Evolutionary conservation across 2,797 vertebrate species (phyloP).

Genomic region (Amblyopsis hoosieri): DNA sequence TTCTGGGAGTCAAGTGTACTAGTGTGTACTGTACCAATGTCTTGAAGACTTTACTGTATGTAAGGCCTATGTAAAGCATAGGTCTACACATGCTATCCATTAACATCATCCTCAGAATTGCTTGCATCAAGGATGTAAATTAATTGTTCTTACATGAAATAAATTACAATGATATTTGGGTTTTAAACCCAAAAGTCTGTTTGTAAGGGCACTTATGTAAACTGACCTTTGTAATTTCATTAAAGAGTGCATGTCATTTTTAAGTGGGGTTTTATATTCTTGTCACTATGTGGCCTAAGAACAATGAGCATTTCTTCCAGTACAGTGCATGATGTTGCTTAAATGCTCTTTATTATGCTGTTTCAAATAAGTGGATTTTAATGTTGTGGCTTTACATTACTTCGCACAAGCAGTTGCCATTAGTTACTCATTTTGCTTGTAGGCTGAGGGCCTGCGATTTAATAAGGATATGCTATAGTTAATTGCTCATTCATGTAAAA

Average conservation of each 20-base stretch:
- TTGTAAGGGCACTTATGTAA: conserved; percentile 77
- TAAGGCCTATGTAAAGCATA: conserved; percentile 33
- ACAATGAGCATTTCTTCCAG: conserved; percentile 53
- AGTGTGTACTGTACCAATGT: conserved; percentile 30
- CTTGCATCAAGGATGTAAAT: conserved; percentile 48
- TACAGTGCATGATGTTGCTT: conserved; percentile 92
- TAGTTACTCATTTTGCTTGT: conserved; percentile 62
- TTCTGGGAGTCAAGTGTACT: conserved; percentile 41
- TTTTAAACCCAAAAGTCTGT: conserved; percentile 76
- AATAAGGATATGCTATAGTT: conserved; percentile 57
- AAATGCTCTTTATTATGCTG: conserved; percentile 92
- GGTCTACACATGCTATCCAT: conserved; percentile 31
- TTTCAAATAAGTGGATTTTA: conserved; percentile 82
- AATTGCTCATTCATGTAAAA: conserved; percentile 39
- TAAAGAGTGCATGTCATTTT: conserved; percentile 90
- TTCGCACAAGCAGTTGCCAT: conserved; percentile 81
- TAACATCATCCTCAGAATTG: conserved; percentile 47
- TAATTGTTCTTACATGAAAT: conserved; percentile 63
- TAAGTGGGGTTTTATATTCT: conserved; percentile 85
- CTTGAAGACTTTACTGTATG: conserved; percentile 42
- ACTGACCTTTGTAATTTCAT: conserved; percentile 83
- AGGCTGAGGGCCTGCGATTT: conserved; percentile 42
- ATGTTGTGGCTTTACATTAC: conserved; percentile 88
- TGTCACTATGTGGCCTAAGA: conserved; percentile 80
- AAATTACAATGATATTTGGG: conserved; percentile 72